Evolutionary conservation across 37 sponge, comb jelly and placozoan genomes (phyloP), one percentile per base, ranked within the genome.

Genomic region (Aphrocallistes beatrix): DNA sequence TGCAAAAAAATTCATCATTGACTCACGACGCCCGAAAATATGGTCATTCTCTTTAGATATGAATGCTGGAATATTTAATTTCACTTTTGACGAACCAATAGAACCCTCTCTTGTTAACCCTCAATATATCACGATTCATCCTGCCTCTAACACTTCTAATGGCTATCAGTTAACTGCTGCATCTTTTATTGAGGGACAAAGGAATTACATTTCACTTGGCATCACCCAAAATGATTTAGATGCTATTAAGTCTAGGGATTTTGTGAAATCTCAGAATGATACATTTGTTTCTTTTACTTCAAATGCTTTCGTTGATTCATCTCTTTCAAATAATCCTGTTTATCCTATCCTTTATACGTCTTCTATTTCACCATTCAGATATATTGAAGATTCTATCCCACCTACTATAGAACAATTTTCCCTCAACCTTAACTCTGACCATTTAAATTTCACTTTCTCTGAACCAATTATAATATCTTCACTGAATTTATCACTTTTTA

Each of bases 11-110:
- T 85, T 95, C 23, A 85, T 90, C 36, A 86, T 83, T 81, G 94
- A 94, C 36, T 32, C 51, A 60, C 36, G 42, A 1, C 60, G 84
- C 51, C 94, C 94, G 16, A 49, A 84, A 51, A 42, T 94, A 21
- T 6, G 38, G 36, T 38, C 36, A 1, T 91, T 91, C 50, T 81
- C 39, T 19, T 91, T 90, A 36, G 38, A 91, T 89, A 86, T 93
- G 45, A 81, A 83, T 1, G 37, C 82, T 17, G 93, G 96, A 50
- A 50, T 47, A 10, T 39, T 95, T 36, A 17, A 37, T 13, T 47
- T 95, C 42, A 83, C 89, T 9, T 95, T 95, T 82, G 83, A 81
- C 82, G 93, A 95, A 87, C 90, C 96, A 1, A 85, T 95, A 36
- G 89, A 93, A 51, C 89, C 89, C 34, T 82, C 39, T 37, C 39